A percentile compares a stretch with the other conserved stretches of the same genome.
These are phyloP conservation scores for Danaus melanippus DNA, from an alignment of 1,140 invertebrate species.

Conservation along the genomic window DNA sequence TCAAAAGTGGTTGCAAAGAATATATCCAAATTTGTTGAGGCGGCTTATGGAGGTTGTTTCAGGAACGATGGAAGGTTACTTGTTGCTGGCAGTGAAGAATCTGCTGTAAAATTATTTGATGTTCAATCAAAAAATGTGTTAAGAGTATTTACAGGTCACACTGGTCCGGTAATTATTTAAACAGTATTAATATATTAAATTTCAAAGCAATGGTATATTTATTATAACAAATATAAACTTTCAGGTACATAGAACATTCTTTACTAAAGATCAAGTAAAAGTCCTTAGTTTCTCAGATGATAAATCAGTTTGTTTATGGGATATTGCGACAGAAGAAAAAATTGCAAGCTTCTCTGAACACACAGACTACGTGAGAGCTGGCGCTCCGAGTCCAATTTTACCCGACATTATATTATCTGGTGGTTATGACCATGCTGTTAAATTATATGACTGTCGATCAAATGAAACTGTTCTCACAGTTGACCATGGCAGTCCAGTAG, in stretches of 20 bases:
- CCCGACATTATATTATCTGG: slow-evolving; percentile 87
- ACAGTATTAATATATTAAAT: slow-evolving; percentile 3
- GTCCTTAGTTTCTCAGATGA: slow-evolving; percentile 95
- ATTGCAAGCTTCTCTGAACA: slow-evolving; percentile 79
- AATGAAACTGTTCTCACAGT: slow-evolving; percentile 81
- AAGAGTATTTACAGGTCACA: slow-evolving; percentile 75
- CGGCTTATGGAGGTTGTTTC: slow-evolving; percentile 89
- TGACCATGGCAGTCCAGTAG: slow-evolving; percentile 92
- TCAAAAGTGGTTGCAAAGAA: slow-evolving; percentile 89
- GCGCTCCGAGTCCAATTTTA: slow-evolving; percentile 82
- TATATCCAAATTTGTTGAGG: slow-evolving; percentile 88
- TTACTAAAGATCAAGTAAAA: slow-evolving; percentile 83
- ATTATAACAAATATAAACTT: slow-evolving; percentile 20
- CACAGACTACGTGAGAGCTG: slow-evolving; percentile 87
- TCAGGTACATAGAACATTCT: slow-evolving; percentile 86
- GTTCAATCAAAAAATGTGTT: slow-evolving; percentile 84
- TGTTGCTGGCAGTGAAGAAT: slow-evolving; percentile 90
- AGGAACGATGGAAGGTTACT: slow-evolving; percentile 89
- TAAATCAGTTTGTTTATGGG: slow-evolving; percentile 90
- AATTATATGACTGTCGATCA: slow-evolving; percentile 90
- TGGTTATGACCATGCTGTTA: slow-evolving; percentile 93
- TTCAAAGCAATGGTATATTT: slow-evolving; percentile 1
- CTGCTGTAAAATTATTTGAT: slow-evolving; percentile 91
- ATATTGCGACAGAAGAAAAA: slow-evolving; percentile 87
- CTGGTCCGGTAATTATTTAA: slow-evolving; percentile 55